Evolutionary conservation across 2,888 invertebrate genomes (phyloP), one percentile per base, ranked within the genome.

Genomic region (Gerris lacustris): DNA sequence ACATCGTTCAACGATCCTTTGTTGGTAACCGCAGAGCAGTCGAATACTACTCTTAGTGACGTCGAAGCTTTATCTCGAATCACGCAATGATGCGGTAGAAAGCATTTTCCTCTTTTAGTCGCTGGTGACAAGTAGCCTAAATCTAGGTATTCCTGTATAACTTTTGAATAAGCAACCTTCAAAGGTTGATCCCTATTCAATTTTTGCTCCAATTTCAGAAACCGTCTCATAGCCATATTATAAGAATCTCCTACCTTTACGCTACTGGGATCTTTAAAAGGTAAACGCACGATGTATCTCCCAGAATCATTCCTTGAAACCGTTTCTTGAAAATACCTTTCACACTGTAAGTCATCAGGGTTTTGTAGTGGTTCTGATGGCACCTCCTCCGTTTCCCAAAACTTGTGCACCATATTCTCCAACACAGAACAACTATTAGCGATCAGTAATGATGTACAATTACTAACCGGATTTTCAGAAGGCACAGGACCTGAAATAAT

Each of bases 321-420:
- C n/a, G 69, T 69, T 5, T 69, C 66, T 6, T 9, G n/a, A 43
- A 69, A 69, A 45, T 69, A 62, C 15, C 67, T 15, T 15, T 69
- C 66, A 31, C 45, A 43, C 18, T 45, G 17, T 9, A 66, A 7
- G n/a, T 69, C 66, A 6, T 67, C n/a, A 11, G 55, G 55, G 55
- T 55, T 55, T 15, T 55, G 55, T 1, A 55, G 2, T 2, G 15
- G 15, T n/a, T 15, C 63, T n/a, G n/a, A 31, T 2, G 63, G 9
- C 1, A 69, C 43, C 18, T 69, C 67, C 5, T 69, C 69, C 7
- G 43, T 44, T 31, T 70, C 70, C 70, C 70, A 70, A 70, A 70
- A 70, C 31, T 62, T 67, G 6, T 43, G 31, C 44, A 69, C 64
- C 9, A 66, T 15, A 15, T n/a, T 17, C 6, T 18, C 45, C 7